phyloP scores from a whole-genome alignment of 2,888 invertebrate genomes.

The Leptura quadrifasciata region DNA sequence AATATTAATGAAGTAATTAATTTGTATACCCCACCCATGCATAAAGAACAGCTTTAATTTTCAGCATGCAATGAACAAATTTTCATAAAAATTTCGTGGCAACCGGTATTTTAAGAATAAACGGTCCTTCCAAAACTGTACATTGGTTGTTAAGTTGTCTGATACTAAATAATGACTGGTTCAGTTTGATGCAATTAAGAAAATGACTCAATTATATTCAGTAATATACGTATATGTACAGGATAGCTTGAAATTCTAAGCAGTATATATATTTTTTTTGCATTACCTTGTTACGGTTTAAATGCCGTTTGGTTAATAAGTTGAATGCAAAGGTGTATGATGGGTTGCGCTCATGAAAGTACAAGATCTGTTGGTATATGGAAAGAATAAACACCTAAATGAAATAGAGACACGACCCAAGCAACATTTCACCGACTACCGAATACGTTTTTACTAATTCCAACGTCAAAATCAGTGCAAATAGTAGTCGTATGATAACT shows the following conservation, averaged over 20 bases:
- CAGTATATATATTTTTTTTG: not conserved
- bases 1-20: not conserved
- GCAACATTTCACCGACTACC: no score
- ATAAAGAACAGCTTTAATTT: not conserved
- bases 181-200: constrained; percentile 52
- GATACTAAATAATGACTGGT: constrained; percentile 31
- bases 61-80: not conserved
- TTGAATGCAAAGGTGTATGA: no score
- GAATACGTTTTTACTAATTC: no score
- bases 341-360: no score
- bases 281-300: no score
- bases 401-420: no score
- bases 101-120: constrained; percentile 26
- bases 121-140: constrained; percentile 16
- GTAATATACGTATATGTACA: constrained; percentile 36
- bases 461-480: no score
- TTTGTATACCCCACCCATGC: not conserved
- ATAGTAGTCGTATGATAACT: no score
- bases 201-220: constrained; percentile 53
- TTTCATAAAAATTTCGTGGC: not conserved
- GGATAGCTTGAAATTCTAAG: no score
- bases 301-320: no score
- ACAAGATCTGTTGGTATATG: no score
- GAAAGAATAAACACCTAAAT: no score
- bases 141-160: constrained; percentile 33